Base-by-base conservation (phyloP, 1,140 invertebrate species). In the Bactericera cockerelli region DNA sequence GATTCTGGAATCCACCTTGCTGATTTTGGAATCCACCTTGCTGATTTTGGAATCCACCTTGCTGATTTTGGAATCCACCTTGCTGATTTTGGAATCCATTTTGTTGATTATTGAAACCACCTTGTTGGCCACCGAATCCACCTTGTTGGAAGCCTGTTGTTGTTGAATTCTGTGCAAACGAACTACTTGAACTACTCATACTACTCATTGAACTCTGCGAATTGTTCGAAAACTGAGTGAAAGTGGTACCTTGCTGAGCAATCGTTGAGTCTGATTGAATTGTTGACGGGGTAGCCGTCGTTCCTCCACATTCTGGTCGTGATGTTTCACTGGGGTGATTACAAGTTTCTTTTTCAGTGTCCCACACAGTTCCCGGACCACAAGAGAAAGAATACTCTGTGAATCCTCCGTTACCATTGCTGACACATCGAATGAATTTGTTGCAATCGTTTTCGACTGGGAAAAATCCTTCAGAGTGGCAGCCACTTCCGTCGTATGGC, bases 371-470 rank as follows among this genome's bases (percentile, higher is more conserved):
- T 61, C 81, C 79, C 42, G 75, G 72, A 19, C 78, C 80, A 67
- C 84, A 88, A 11, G 73, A 74, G 70, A 83, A 88, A 64, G 83
- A 78, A 64, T 81, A 81, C 67, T 75, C 78, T 56, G 71, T 77
- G 62, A 76, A 84, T 1, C 70, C 71, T 57, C 72, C 75, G 28
- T 72, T 66, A 0, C 76, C 76, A 59, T 79, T 75, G 58, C 75
- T 74, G 19, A 87, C 81, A 70, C 86, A 89, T 70, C 84, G 77
- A 66, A 86, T 86, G 68, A 88, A 89, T 69, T 84, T 84, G 61
- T 72, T 78, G 66, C 87, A 90, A 67, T 89, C 77, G 61, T 75
- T 70, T 33, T 72, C 74, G 71, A 86, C 79, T 31, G 78, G 76
- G 62, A 82, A 73, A 70, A 83, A 87, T 63, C 83, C 85, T 72